Percentiles rank a stretch among this genome's conserved stretches.
phyloP scores from a whole-genome alignment of 2,888 invertebrate species.

The Steinernema scapterisci region DNA sequence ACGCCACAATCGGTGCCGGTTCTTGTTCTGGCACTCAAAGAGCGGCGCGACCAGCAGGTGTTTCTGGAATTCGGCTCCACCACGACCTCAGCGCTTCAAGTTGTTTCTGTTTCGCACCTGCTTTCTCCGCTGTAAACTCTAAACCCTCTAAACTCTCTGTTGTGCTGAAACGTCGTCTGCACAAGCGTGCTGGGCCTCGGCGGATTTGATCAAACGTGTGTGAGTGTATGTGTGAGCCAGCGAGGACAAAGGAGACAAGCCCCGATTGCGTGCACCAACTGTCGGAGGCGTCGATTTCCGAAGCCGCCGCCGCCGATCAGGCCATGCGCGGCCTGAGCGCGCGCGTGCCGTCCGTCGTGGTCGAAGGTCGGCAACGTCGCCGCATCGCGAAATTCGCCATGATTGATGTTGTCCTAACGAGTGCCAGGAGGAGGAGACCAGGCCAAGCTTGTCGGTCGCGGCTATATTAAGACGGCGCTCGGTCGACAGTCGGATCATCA shows the following conservation, averaged over 20 bases:
- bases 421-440: conserved; percentile 10
- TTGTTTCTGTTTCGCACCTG: conserved; percentile 6
- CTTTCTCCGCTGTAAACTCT: background rate
- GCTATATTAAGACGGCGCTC: conserved; percentile 20
- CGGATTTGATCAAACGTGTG: background rate
- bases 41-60: background rate
- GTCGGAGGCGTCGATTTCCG: conserved; percentile 12
- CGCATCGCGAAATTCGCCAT: background rate
- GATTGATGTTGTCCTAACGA: conserved; percentile 26
- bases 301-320: too few species aligned
- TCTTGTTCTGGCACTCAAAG: conserved; percentile 10
- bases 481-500: conserved; percentile 23
- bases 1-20: background rate
- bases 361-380: background rate
- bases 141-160: too few species aligned
- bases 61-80: background rate
- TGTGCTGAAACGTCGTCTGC: background rate
- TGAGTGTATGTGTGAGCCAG: too few species aligned
- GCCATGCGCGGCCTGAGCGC: background rate
- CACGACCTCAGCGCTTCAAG: background rate
- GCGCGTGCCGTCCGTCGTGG: background rate
- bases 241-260: too few species aligned
- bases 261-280: background rate
- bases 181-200: background rate
- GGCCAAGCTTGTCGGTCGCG: background rate